phyloP scores from a whole-genome alignment of 2,888 invertebrate genomes.

The Latrodectus elegans region DNA sequence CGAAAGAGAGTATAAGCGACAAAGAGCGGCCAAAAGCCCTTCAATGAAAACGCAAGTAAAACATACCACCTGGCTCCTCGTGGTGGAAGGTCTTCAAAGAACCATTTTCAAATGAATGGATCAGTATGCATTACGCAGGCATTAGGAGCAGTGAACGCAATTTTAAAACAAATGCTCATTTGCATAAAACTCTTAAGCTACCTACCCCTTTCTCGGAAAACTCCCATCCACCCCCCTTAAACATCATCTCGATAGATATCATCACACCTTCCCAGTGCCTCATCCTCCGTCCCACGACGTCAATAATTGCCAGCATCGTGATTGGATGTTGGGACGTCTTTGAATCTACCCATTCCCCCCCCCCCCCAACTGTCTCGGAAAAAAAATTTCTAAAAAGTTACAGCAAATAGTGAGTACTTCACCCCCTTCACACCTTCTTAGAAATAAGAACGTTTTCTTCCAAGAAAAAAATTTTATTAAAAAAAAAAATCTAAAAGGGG shows the following conservation, averaged over 20 bases:
- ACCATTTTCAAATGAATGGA: conserved; percentile 69
- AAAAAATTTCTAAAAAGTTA: conserved; percentile 35
- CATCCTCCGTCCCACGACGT: conserved; percentile 40
- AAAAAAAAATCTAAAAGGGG: conserved; percentile 1
- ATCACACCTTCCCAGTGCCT: conserved; percentile 40
- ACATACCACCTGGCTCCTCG: conserved; percentile 59
- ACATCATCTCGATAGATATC: conserved; percentile 67
- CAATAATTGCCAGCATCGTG: conserved; percentile 64
- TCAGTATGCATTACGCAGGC: conserved; percentile 69
- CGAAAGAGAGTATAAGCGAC: conserved; percentile 16
- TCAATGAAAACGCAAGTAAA: conserved; percentile 65
- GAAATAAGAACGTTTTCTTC: neutral
- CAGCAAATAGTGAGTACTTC: conserved; percentile 5
- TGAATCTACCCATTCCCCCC: conserved; percentile 28
- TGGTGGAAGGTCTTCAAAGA: conserved; percentile 54
- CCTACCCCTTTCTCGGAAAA: neutral
- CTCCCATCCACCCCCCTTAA: conserved; percentile 11
- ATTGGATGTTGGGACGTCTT: conserved; percentile 56
- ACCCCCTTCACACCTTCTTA: neutral
- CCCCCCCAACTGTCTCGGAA: neutral
- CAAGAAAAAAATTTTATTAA: conserved; percentile 19
- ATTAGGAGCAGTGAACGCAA: conserved; percentile 67
- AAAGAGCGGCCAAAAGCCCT: conserved; percentile 43
- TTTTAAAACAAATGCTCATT: conserved; percentile 68
- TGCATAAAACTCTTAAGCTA: conserved; percentile 69